Conservation (phyloP, 1,140 invertebrate species). For the Neodiprion pinetum region DNA sequence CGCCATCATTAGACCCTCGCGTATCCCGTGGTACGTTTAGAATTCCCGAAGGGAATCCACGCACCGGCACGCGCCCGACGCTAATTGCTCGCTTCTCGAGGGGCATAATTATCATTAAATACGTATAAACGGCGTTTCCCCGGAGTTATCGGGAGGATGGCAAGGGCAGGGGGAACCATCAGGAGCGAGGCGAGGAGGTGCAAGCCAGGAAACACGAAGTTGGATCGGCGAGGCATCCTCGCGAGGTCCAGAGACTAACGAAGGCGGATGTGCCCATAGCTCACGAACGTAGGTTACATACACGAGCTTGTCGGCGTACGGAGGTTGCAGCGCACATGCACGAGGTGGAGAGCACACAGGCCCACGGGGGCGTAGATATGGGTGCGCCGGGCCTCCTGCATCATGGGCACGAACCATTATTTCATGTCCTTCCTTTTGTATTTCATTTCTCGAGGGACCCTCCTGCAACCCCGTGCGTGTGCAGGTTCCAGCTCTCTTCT, state of each 20-base stretch:
- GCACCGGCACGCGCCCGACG: too few relatives aligned
- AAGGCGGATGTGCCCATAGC: constrained; percentile 6
- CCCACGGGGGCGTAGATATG: constrained; percentile 61
- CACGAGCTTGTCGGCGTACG: neutral
- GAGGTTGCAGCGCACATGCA: constrained; percentile 11
- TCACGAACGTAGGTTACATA: neutral
- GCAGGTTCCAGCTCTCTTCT: neutral
- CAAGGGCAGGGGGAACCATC: too few relatives aligned
- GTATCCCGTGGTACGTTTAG: too few relatives aligned
- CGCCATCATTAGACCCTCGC: too few relatives aligned
- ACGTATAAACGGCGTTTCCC: too few relatives aligned
- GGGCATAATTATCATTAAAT: too few relatives aligned
- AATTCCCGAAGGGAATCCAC: too few relatives aligned
- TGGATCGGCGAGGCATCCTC: neutral
- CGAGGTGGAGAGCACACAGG: constrained; percentile 38
- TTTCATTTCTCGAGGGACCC: constrained; percentile 44
- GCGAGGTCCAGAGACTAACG: neutral
- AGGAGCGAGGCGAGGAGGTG: too few relatives aligned
- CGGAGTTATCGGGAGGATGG: too few relatives aligned
- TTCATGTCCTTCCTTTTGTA: constrained; percentile 61
- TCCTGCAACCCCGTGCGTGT: constrained; percentile 17
- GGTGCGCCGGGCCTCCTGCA: constrained; percentile 44
- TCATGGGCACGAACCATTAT: constrained; percentile 59
- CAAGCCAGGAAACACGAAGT: too few relatives aligned
- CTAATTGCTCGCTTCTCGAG: too few relatives aligned